phyloP scores from a whole-genome alignment of 2,113 vertebrate species.

The Dendrocopos noguchii region DNA sequence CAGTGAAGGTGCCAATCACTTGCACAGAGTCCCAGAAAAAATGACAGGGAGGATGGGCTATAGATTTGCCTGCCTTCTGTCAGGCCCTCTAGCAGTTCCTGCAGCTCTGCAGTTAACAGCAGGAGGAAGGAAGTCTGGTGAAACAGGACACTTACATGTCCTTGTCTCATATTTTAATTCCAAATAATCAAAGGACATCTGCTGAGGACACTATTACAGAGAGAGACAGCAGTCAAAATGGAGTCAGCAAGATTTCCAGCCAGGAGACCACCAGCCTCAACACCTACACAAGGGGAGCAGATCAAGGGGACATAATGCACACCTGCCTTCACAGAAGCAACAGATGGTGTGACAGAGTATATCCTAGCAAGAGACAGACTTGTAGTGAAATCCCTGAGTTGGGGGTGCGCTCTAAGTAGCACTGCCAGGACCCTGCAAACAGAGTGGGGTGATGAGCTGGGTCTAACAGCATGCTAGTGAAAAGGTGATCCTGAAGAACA shows the following conservation, averaged over 20 bases:
- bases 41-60: not conserved
- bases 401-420: not conserved
- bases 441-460: not conserved
- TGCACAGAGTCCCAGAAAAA: not conserved
- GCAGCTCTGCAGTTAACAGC: not conserved
- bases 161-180: not conserved
- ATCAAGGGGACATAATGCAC: not conserved
- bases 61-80: not conserved
- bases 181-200: not conserved
- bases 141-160: not conserved
- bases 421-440: not conserved
- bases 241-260: not conserved
- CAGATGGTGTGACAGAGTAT: not conserved
- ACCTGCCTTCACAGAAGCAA: not conserved
- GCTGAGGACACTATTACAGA: not conserved
- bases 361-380: not conserved
- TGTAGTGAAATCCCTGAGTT: rapidly evolving
- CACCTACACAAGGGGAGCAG: not conserved
- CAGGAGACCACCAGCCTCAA: not conserved
- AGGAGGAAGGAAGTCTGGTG: not conserved
- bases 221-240: not conserved
- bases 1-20: constrained; percentile 47
- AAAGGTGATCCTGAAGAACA: not conserved
- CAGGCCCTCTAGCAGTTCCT: not conserved
- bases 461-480: not conserved